These are phyloP conservation scores for Andrena chrysosceles DNA, from an alignment of 2,888 invertebrate species.

Conservation along the genomic window DNA sequence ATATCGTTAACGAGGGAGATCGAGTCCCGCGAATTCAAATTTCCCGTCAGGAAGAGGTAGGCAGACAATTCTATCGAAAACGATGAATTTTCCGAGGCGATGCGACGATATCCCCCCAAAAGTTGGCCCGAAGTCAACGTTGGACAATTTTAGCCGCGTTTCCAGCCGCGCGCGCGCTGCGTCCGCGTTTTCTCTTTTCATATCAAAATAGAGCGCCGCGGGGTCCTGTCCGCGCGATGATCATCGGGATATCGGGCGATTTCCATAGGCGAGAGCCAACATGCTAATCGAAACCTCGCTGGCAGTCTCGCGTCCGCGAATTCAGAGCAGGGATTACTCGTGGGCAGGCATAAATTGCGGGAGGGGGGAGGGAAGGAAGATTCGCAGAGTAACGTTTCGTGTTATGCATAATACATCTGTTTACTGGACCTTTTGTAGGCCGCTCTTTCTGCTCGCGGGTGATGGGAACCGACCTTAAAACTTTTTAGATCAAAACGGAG, in stretches of 20 bases:
- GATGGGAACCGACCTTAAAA: constrained; percentile 25
- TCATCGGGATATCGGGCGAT: constrained; percentile 29
- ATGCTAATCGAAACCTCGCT: constrained; percentile 17
- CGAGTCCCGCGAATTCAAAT: not conserved
- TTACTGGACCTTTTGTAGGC: constrained; percentile 46
- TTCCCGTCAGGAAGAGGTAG: not conserved
- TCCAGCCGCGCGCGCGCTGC: not conserved
- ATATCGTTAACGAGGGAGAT: not conserved
- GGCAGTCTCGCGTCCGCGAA: not conserved
- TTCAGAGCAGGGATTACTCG: not conserved
- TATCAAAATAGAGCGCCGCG: constrained; percentile 42
- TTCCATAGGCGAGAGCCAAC: not conserved
- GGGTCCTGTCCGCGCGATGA: constrained; percentile 41
- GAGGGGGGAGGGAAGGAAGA: not conserved
- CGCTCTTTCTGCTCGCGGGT: constrained; percentile 14
- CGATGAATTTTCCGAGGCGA: not conserved
- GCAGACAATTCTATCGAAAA: not conserved
- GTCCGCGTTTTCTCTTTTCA: constrained; percentile 10
- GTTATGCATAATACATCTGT: constrained; percentile 50
- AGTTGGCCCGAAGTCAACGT: constrained; percentile 27
- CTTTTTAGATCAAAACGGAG: constrained; percentile 12
- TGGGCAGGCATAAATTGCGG: not conserved
- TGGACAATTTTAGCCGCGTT: constrained; percentile 25
- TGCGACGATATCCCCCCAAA: constrained; percentile 1
- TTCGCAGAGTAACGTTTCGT: constrained; percentile 20